Evolutionary conservation across 2,797 vertebrate species (phyloP).

Genomic region (Sebastes elongatus): DNA sequence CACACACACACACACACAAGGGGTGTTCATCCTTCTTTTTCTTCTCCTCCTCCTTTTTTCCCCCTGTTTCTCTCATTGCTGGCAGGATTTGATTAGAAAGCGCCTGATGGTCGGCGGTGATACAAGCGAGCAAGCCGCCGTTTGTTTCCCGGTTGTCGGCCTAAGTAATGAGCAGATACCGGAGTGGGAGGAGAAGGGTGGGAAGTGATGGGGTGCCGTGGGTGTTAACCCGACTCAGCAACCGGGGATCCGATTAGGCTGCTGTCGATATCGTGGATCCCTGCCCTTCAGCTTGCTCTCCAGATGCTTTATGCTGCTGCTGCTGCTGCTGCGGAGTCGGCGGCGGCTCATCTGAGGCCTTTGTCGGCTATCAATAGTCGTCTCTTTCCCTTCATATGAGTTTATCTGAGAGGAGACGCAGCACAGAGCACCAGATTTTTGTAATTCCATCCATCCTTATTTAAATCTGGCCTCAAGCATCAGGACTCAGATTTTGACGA

Average conservation of each 20-base stretch:
- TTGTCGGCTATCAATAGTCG: constrained; percentile 22
- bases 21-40: constrained; percentile 15
- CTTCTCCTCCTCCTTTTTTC: neutral
- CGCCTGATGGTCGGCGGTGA: constrained; percentile 23
- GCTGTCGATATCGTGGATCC: constrained; percentile 40
- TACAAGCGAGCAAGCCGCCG: constrained; percentile 27
- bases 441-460: neutral
- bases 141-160: constrained; percentile 56
- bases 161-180: constrained; percentile 58
- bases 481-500: too few species aligned
- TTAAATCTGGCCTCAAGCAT: neutral
- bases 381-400: neutral
- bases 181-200: neutral
- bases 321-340: neutral
- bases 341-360: constrained; percentile 1
- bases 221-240: constrained; percentile 51
- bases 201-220: neutral
- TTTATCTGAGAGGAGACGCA: neutral
- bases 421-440: neutral
- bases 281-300: constrained; percentile 2
- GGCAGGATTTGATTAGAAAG: constrained; percentile 40
- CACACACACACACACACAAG: neutral
- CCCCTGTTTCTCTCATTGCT: constrained; percentile 37
- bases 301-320: constrained; percentile 34
- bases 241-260: constrained; percentile 38